Evolutionary conservation across 2,113 vertebrate genomes (phyloP), one percentile per base, ranked within the genome.

Genomic region (Lynx canadensis): DNA sequence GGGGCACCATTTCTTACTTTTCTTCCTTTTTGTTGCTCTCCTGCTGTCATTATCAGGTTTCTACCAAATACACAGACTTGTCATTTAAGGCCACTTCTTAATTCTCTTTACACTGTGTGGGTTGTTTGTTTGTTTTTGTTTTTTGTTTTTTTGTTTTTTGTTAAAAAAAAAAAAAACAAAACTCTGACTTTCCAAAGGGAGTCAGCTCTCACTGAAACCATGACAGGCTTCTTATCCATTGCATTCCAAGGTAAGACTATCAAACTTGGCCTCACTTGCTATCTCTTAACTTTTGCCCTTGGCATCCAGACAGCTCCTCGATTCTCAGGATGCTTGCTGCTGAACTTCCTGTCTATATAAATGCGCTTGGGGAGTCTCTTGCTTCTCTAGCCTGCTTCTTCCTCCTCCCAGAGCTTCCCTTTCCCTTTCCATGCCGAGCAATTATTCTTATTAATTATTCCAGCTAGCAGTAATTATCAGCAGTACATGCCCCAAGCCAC

Each of bases 381-480:
- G 94, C 94, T 99, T 98, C 98, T 98, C 97, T 92, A 98, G 97
- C 96, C 98, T 98, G 98, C 97, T 98, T 98, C 98, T 98, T 98
- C 98, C 98, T 97, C 96, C 98, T 98, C 98, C 99, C 99, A 98
- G 98, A 99, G 98, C 98, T 99, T 98, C 97, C 96, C 97, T 98
- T 98, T 98, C 98, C 98, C 98, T 99, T 98, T 98, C 98, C 98
- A 98, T 98, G 98, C 98, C 68, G 98, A 98, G 99, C 98, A 99
- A 99, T 99, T 99, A 99, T 98, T 99, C 99, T 99, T 99, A 99
- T 99, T 99, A 99, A 99, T 99, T 99, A 99, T 99, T 99, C 98
- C 97, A 98, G 98, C 98, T 98, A 99, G 98, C 98, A 98, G 99
- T 99, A 99, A 99, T 99, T 99, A 99, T 99, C 98, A 99, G 98